These are phyloP conservation scores for Cydia pomonella DNA, from an alignment of 1,140 invertebrate genomes.

Conservation along the genomic window DNA sequence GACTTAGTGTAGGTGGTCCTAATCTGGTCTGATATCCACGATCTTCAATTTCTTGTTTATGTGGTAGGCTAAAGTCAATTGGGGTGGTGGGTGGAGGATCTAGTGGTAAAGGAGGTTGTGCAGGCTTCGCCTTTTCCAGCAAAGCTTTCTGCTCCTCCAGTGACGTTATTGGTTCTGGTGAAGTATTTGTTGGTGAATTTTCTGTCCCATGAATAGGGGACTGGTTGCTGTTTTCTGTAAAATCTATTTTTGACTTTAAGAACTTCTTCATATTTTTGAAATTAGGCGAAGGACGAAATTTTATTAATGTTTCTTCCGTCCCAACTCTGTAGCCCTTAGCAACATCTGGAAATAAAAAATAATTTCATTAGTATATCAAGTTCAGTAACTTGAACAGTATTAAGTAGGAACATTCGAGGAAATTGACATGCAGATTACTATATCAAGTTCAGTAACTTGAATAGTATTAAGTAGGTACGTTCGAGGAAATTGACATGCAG, in stretches of 20 bases:
- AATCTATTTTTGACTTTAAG: conserved; percentile 9
- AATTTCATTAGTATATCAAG: neutral
- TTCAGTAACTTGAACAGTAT: too few relatives aligned
- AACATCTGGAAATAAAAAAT: neutral
- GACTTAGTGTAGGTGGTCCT: neutral
- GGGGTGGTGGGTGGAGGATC: conserved; percentile 25
- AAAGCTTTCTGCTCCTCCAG: conserved; percentile 16
- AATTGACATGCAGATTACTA: too few relatives aligned
- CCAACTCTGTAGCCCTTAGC: neutral
- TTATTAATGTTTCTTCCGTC: neutral
- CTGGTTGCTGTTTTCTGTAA: neutral
- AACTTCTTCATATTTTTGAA: conserved; percentile 33
- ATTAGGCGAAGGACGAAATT: conserved; percentile 12
- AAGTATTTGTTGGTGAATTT: neutral
- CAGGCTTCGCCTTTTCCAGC: neutral
- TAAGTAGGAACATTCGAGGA: too few relatives aligned
- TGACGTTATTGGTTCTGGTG: neutral
- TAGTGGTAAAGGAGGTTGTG: conserved; percentile 16
- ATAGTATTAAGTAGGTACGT: too few relatives aligned
- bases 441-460: too few relatives aligned
- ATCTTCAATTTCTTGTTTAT: conserved; percentile 29
- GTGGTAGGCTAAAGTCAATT: neutral
- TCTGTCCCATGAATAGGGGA: neutral
- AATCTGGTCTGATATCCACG: neutral
- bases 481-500: too few relatives aligned